These are phyloP conservation scores for Phrynocephalus versicolor DNA, from an alignment of 2,113 vertebrate species.

Conservation along the genomic window DNA sequence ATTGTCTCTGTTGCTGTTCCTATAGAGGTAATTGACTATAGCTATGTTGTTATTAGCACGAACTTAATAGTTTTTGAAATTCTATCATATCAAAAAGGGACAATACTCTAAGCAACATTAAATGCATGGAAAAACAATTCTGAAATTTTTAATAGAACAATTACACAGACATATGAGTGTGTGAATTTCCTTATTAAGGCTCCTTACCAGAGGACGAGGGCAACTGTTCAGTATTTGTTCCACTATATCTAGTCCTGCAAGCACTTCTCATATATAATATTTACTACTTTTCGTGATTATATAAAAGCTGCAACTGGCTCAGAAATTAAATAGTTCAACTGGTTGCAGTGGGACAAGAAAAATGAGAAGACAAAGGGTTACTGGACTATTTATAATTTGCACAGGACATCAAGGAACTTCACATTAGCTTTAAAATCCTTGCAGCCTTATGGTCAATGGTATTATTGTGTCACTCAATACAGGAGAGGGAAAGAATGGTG, in stretches of 20 bases:
- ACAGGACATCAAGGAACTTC: not conserved
- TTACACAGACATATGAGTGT: not conserved
- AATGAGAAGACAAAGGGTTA: not conserved
- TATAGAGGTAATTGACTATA: not conserved
- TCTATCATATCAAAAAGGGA: constrained; percentile 7
- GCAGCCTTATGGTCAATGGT: too few species aligned
- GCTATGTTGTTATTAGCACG: not conserved
- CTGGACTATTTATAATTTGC: not conserved
- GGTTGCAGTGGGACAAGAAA: not conserved
- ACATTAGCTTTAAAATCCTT: not conserved
- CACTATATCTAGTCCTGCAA: too few species aligned
- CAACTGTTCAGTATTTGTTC: not conserved
- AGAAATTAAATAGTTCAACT: not conserved
- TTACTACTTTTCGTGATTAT: not conserved
- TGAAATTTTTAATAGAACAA: not conserved
- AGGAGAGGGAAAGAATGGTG: too few species aligned
- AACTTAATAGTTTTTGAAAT: constrained; percentile 13
- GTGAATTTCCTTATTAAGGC: not conserved
- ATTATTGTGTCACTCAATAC: too few species aligned
- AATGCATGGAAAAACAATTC: constrained; percentile 2
- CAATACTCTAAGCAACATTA: constrained; percentile 18
- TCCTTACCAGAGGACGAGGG: too few species aligned
- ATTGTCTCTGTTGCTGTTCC: constrained; percentile 10
- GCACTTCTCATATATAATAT: not conserved
- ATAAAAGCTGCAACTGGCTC: not conserved